Base-by-base conservation (phyloP, 2,888 invertebrate species). In the Philereme transversata region DNA sequence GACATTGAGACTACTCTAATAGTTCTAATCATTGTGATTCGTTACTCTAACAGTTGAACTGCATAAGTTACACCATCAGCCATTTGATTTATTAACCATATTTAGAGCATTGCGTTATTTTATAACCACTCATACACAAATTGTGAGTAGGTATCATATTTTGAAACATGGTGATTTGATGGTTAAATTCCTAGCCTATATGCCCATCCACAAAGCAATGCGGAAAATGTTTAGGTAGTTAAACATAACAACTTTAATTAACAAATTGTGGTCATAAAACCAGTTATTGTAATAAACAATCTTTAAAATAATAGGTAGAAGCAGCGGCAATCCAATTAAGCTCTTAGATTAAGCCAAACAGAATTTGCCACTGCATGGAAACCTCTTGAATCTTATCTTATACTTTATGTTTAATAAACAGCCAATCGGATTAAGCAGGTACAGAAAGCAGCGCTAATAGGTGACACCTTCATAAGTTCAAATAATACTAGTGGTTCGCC, bases 71-170 rank as follows among this genome's bases (percentile, higher is more conserved):
- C 82, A 73, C 62, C 79, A 83, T 76, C 73, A 65, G 50, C 67
- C 67, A 71, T 74, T 76, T 79, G 79, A 83, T 80, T 79, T 77
- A 82, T 83, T 76, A 68, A 71, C 78, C 72, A 73, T 66, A 62
- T 56, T 70, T 60, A 68, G 68, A 69, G 63, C 71, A 70, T 72
- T 70, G 72, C 71, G 72, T 76, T 76, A 71, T 71, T 36, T 48
- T 49, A 36, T 36, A 49, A 5, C 8, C 40, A 22, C 22, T 22
- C 1, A 22, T 40, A 40, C 4, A 6, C 4, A 40, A 40, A 40
- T 6, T 40, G 40, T 40, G 8, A 7, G 40, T 40, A 40, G 4
- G 6, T 40, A 40, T 7, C 35, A 35, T n/a, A 5, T 5, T 47
- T 36, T 33, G 7, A 34, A 6, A 36, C 34, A 34, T 47, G 33